These are phyloP conservation scores for Poicephalus meyeri DNA, from an alignment of 2,113 vertebrate species.

Conservation along the genomic window DNA sequence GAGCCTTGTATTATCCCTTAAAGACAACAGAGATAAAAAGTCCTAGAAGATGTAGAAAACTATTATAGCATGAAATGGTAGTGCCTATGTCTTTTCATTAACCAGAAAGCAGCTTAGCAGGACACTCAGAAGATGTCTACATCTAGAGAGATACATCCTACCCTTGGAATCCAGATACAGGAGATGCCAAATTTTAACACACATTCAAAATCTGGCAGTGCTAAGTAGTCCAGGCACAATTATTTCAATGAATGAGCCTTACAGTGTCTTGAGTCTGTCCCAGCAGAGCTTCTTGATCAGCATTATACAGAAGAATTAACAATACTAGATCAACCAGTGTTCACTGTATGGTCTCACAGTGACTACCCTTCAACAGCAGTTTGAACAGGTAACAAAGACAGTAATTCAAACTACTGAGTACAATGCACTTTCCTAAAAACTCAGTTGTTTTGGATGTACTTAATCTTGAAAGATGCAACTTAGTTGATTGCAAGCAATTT, in stretches of 20 bases:
- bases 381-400: not conserved
- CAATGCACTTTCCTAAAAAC: not conserved
- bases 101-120: not conserved
- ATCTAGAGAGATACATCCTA: not conserved
- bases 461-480: not conserved
- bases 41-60: not conserved
- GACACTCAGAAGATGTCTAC: not conserved
- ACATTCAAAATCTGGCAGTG: not conserved
- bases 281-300: not conserved
- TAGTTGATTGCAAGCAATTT: not conserved
- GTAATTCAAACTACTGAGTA: not conserved
- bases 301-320: not conserved
- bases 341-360: rapidly evolving
- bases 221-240: not conserved
- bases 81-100: not conserved
- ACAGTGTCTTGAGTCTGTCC: not conserved
- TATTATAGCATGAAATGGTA: not conserved
- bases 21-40: not conserved
- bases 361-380: not conserved
- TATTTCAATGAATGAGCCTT: not conserved
- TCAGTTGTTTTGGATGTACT: not conserved
- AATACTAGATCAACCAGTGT: not conserved
- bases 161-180: not conserved
- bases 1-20: not conserved
- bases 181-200: not conserved